Base-by-base conservation (phyloP, 2,113 vertebrate species). In the Cettia cetti region DNA sequence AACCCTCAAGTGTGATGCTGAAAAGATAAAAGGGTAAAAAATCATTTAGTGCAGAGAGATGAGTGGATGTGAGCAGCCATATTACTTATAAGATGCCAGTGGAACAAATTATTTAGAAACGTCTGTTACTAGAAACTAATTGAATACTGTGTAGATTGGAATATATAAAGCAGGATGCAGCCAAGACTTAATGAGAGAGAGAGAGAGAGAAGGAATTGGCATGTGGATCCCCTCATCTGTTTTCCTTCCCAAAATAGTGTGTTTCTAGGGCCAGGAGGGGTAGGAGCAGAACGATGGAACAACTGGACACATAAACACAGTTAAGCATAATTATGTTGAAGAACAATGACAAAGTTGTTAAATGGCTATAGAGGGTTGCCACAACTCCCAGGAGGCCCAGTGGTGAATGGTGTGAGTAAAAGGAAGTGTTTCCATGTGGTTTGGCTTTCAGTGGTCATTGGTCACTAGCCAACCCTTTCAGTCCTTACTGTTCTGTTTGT, bases 51-150 rank as follows among this genome's bases (percentile, higher is more conserved):
- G 74, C 47, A 57, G 65, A 94, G 78, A 64, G 11, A 12, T n/a
- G 26, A 94, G 72, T 70, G 80, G 74, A 65, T 94, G 45, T 56
- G 59, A 81, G 70, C 64, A 80, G 44, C 75, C 92, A 42, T 53
- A 93, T 81, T 89, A 57, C 35, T 86, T 82, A 57, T 10, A 94
- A 95, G 92, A 95, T 84, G 77, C 56, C 47, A 72, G 42, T 66
- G 56, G 80, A 97, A 68, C 82, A 94, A 93, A 97, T 95, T 76
- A 84, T 95, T 95, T 88, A 80, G 94, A 94, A 96, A 94, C 2
- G 57, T 89, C 94, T 97, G 61, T 89, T 97, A 90, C 74, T 82
- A 68, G 93, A 72, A 96, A 96, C 88, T 97, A 97, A 97, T 94
- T 95, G 89, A 95, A 81, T 94, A 70, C 80, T 90, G 63, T 76